Percentiles rank a stretch among this genome's conserved stretches.
Evolutionary conservation across 2,797 vertebrate genomes (phyloP).

Genomic region (Apogon hyalosoma): DNA sequence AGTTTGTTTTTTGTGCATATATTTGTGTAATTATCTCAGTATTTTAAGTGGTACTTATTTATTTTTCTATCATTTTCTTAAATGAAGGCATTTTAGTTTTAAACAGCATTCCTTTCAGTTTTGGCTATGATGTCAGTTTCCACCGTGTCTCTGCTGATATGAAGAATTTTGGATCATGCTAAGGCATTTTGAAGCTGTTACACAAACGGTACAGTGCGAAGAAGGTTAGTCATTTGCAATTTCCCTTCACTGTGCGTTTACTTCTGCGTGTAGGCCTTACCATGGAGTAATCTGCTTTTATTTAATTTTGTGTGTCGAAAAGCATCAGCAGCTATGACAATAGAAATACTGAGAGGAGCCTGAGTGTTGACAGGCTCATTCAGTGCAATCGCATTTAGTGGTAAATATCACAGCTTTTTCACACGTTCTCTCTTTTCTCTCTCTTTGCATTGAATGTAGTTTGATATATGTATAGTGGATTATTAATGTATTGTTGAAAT

Average conservation of each 20-base stretch:
- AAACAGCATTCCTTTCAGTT: constrained; percentile 83
- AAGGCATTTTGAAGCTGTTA: constrained; percentile 24
- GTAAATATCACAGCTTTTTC: constrained; percentile 47
- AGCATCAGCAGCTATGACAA: constrained; percentile 20
- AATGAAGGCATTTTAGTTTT: constrained; percentile 79
- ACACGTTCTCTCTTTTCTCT: constrained; percentile 40
- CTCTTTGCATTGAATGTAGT: constrained; percentile 85
- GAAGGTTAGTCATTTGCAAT: constrained; percentile 35
- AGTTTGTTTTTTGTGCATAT: constrained; percentile 65
- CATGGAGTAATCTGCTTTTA: constrained; percentile 48
- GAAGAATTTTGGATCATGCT: constrained; percentile 33
- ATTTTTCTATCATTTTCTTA: constrained; percentile 82
- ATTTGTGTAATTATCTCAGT: constrained; percentile 79
- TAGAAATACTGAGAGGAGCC: constrained; percentile 36
- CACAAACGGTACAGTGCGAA: constrained; percentile 26
- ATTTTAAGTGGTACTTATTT: constrained; percentile 80
- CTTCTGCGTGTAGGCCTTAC: constrained; percentile 61
- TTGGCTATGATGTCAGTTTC: constrained; percentile 55
- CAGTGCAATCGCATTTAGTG: constrained; percentile 41
- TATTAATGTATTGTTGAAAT: constrained; percentile 81
- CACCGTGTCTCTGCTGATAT: constrained; percentile 17
- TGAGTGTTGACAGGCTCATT: constrained; percentile 42
- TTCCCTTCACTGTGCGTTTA: constrained; percentile 51
- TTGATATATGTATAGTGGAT: constrained; percentile 85
- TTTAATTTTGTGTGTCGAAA: constrained; percentile 50